Base-by-base conservation (phyloP, 2,797 vertebrate species). In the Scyliorhinus canicula region DNA sequence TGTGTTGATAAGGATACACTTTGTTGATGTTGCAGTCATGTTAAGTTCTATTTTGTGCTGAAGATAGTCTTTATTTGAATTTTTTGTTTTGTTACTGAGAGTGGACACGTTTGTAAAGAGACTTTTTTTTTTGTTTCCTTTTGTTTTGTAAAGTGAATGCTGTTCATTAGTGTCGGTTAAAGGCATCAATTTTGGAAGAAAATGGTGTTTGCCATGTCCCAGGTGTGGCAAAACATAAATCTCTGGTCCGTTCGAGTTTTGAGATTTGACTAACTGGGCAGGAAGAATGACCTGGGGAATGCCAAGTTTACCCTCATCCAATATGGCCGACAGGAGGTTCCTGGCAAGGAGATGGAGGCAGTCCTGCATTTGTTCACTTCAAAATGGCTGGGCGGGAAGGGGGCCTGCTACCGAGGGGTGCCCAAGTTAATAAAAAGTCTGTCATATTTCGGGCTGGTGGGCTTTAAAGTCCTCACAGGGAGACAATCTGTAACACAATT, bases 51-150 rank as follows among this genome's bases (percentile, higher is more conserved):
- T 88, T 91, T 44, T 91, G 88, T 91, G 88, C 88, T 44, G 60
- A 65, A 90, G 60, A 91, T 91, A 65, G 88, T 91, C n/a, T 91
- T 91, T 91, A 91, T 91, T 91, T 91, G 88, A 91, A 91, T 91
- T 63, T 40, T 90, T 60, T 12, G 52, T 55, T 91, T 65, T 40
- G 60, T 57, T 91, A 65, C n/a, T 40, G 88, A 90, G 86, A 91
- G 57, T 91, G 57, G 88, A 65, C 40, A 40, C 24, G 9, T 63
- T 65, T 44, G 88, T 65, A 65, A 63, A 40, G 60, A 91, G 11
- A 26, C n/a, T 82, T 47, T 47, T 82, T 57, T 77, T 63, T n/a
- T 77, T 77, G 71, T 77, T 60, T 40, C 16, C 55, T 91, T 5
- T 60, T 40, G 50, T 63, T 91, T 65, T 88, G 28, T 88, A 57